phyloP scores from a whole-genome alignment of 2,888 invertebrate genomes.

The Troides oblongomaculatus region DNA sequence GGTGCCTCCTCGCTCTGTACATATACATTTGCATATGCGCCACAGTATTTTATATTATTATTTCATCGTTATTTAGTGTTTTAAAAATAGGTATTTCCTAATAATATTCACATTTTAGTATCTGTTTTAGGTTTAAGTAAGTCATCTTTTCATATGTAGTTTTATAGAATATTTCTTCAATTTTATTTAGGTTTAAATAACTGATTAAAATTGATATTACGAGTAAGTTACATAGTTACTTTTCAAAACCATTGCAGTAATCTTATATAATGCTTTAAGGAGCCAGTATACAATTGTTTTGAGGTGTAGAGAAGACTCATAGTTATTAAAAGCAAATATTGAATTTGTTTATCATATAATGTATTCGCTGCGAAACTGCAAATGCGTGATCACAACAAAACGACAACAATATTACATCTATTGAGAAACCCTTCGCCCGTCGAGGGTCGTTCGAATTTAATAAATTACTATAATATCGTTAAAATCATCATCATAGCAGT shows the following conservation, averaged over 20 bases:
- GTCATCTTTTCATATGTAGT: too few relatives aligned
- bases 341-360: too few relatives aligned
- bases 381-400: not conserved
- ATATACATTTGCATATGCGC: constrained; percentile 8
- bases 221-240: too few relatives aligned
- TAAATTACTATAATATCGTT: constrained; percentile 51
- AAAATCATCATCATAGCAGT: constrained; percentile 34
- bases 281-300: not conserved
- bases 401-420: not conserved
- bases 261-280: not conserved
- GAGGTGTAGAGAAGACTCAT: not conserved
- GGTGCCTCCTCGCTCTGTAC: constrained; percentile 26
- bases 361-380: too few relatives aligned
- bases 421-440: not conserved
- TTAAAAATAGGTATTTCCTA: not conserved
- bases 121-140: not conserved
- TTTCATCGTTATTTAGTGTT: not conserved
- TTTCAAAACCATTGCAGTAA: too few relatives aligned
- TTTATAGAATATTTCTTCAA: too few relatives aligned
- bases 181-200: too few relatives aligned
- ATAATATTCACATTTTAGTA: not conserved
- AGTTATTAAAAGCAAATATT: not conserved
- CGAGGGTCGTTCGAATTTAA: constrained; percentile 40
- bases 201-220: too few relatives aligned
- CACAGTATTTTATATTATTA: not conserved